These are phyloP conservation scores for Drosophila silvestris DNA, from an alignment of 2,888 invertebrate genomes.

Conservation along the genomic window DNA sequence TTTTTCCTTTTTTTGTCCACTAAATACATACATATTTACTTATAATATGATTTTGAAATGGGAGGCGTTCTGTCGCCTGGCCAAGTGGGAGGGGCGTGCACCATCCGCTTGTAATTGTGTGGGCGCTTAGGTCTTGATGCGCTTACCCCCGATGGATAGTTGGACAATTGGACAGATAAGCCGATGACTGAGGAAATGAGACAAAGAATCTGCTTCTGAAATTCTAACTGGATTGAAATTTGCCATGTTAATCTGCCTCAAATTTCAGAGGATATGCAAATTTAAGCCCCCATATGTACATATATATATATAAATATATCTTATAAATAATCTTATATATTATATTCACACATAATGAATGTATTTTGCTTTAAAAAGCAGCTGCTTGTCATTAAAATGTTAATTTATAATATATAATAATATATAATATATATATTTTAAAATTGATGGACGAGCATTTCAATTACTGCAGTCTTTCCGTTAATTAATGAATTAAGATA, in stretches of 20 bases:
- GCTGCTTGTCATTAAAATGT: background rate
- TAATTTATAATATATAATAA: too few species aligned
- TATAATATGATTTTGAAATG: constrained; percentile 41
- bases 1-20: background rate
- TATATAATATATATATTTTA: background rate
- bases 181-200: background rate
- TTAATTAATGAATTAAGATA: background rate
- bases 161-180: constrained; percentile 4
- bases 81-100: constrained; percentile 43
- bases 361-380: background rate
- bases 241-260: background rate
- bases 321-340: background rate
- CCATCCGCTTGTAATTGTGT: constrained; percentile 64
- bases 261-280: background rate
- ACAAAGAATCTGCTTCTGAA: background rate
- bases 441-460: background rate
- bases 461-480: background rate
- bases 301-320: too few species aligned
- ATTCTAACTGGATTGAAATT: constrained; percentile 24
- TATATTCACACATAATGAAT: background rate
- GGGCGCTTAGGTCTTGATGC: constrained; percentile 60
- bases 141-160: constrained; percentile 21
- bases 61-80: constrained; percentile 17
- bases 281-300: background rate
- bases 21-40: constrained; percentile 9